A percentile compares a stretch with the other conserved stretches of the same genome.
Conservation (phyloP, 2,888 invertebrate species). For the Tuta absoluta region DNA sequence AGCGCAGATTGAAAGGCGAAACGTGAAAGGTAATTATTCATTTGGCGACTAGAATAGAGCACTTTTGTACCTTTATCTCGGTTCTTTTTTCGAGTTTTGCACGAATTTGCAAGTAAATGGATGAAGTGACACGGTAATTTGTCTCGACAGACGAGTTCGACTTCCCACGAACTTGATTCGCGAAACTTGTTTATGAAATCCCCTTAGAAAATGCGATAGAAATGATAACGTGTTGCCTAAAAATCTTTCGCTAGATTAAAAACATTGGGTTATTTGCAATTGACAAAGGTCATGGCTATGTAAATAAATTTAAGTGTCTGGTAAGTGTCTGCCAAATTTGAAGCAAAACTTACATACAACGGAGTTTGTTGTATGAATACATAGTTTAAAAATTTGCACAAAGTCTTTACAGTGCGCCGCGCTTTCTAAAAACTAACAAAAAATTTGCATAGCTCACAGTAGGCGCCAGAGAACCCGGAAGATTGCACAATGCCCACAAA, state of each 20-base stretch:
- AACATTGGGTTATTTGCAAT: conserved; percentile 9
- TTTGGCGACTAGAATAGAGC: conserved; percentile 80
- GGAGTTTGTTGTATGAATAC: not conserved
- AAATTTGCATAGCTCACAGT: conserved; percentile 70
- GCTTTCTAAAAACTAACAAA: conserved; percentile 53
- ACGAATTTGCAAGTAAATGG: conserved; percentile 81
- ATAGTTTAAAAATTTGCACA: conserved; percentile 46
- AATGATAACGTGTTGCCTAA: conserved; percentile 43
- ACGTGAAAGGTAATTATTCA: conserved; percentile 81
- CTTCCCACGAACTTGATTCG: conserved; percentile 69
- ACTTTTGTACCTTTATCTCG: conserved; percentile 80
- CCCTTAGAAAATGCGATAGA: no score
- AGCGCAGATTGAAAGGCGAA: conserved; percentile 79
- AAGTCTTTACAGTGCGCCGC: conserved; percentile 33
- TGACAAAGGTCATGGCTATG: not conserved
- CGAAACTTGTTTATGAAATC: conserved; percentile 43
- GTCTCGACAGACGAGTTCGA: conserved; percentile 65
- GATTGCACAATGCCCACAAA: conserved; percentile 70
- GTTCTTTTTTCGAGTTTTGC: conserved; percentile 75
- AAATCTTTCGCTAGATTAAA: not conserved
- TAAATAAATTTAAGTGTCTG: not conserved
- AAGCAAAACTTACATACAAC: not conserved
- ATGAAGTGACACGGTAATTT: conserved; percentile 75
- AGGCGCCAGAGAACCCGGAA: conserved; percentile 65
- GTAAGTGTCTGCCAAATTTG: not conserved